A percentile compares a stretch with the other conserved stretches of the same genome.
Evolutionary conservation across 2,888 invertebrate genomes (phyloP).

Genomic region (Lacanobia oleracea): DNA sequence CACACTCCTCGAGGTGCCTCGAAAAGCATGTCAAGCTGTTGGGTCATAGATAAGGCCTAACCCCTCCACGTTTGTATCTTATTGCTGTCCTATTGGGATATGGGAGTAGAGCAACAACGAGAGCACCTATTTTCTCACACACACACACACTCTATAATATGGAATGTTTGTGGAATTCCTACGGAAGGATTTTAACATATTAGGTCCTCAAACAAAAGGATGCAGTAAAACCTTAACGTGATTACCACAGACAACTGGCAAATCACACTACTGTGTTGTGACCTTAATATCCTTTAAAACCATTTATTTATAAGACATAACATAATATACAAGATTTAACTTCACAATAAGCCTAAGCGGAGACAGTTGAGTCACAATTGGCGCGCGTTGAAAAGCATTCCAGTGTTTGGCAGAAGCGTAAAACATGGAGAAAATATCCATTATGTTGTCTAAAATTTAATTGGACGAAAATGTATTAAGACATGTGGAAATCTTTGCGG

Average conservation of each 20-base stretch:
- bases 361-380: constrained; percentile 53
- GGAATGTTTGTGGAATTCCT: background rate
- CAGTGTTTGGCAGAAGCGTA: constrained; percentile 7
- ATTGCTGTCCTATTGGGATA: too few species aligned
- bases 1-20: too few species aligned
- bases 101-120: too few species aligned
- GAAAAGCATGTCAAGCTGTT: too few species aligned
- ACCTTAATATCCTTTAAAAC: constrained; percentile 10
- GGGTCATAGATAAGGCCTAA: too few species aligned
- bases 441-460: constrained; percentile 56
- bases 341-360: constrained; percentile 9
- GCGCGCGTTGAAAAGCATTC: constrained; percentile 57
- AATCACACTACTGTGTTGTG: constrained; percentile 11
- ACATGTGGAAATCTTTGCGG: constrained; percentile 33
- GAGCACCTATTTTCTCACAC: too few species aligned
- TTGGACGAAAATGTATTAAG: constrained; percentile 56
- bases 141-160: too few species aligned
- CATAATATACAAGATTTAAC: constrained; percentile 33
- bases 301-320: constrained; percentile 39
- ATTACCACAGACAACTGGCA: constrained; percentile 16
- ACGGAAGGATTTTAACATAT: background rate
- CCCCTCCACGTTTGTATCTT: too few species aligned
- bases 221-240: constrained; percentile 1
- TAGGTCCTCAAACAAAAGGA: background rate
- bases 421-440: constrained; percentile 42